Percentiles rank a stretch among this genome's conserved stretches.
Conservation (phyloP, 1,140 invertebrate genomes). For the Pemphigus obesinymphae region DNA sequence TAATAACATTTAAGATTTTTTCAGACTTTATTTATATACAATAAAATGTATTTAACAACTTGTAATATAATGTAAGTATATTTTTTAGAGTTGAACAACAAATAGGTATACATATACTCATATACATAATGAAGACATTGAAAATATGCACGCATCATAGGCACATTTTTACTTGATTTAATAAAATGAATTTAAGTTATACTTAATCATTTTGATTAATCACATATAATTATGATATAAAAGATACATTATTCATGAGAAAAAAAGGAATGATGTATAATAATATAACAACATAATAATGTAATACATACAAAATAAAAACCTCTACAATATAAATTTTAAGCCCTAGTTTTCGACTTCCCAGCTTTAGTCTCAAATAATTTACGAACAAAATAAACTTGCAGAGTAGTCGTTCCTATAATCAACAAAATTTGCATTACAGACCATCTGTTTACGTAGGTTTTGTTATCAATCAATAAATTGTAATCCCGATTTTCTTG, state of each 20-base stretch:
- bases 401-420: conserved; percentile 64
- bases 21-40: too few relatives aligned
- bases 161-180: neutral
- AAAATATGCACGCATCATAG: too few relatives aligned
- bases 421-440: conserved; percentile 80
- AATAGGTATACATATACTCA: too few relatives aligned
- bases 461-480: conserved; percentile 74
- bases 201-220: conserved; percentile 9
- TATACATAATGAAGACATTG: too few relatives aligned
- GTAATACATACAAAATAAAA: neutral
- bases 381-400: conserved; percentile 85
- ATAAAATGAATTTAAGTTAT: neutral
- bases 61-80: too few relatives aligned
- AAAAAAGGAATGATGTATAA: neutral
- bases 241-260: neutral
- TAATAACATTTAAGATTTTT: too few relatives aligned
- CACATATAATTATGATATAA: neutral
- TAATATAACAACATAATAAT: neutral
- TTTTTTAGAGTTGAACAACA: too few relatives aligned
- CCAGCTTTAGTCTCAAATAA: conserved; percentile 69
- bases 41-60: too few relatives aligned
- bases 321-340: conserved; percentile 38
- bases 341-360: conserved; percentile 54
- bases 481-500: conserved; percentile 76
- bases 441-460: conserved; percentile 82